Evolutionary conservation across 2,888 invertebrate genomes (phyloP), one percentile per base, ranked within the genome.

Genomic region (Morpho helenor): DNA sequence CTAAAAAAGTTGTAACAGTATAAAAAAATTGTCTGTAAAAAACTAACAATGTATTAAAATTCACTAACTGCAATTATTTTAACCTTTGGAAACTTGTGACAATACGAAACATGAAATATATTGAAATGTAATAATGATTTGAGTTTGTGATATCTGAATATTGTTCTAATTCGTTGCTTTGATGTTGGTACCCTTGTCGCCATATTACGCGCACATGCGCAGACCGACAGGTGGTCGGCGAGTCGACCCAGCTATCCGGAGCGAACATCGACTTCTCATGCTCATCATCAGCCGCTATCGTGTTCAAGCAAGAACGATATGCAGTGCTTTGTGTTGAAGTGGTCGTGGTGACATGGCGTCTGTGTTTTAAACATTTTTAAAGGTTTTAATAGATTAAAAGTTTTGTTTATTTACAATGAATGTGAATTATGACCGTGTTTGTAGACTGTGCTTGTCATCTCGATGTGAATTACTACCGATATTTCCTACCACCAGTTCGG

Each of bases 381-480:
- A 73, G 72, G 82, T 82, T 80, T 76, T 74, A 76, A 73, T 74
- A 70, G 73, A 68, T 77, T 73, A 66, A 69, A 77, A 82, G 77
- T 77, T 72, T 74, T 75, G 86, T 87, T 84, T 87, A 87, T 87
- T 87, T 88, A 90, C 88, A 83, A 90, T 90, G 90, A 87, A 72
- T 86, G 87, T 85, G 79, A 88, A 88, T 83, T 89, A 84, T 84
- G 89, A 89, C 79, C 87, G 87, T 82, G 91, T 92, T 80, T 93
- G 93, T 87, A 91, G 93, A 84, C 91, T 93, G 75, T 93, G 93
- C 85, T 91, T 93, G 81, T 91, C 92, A 77, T 85, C 90, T 78
- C 91, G 92, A 72, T 91, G 91, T 79, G 91, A 92, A 77, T 91
- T 91, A 82, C 89, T 91, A 76, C 92, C 93, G 79, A 92, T 93